Evolutionary conservation across 2,888 invertebrate genomes (phyloP), one percentile per base, ranked within the genome.

Genomic region (Tiliacea aurago): DNA sequence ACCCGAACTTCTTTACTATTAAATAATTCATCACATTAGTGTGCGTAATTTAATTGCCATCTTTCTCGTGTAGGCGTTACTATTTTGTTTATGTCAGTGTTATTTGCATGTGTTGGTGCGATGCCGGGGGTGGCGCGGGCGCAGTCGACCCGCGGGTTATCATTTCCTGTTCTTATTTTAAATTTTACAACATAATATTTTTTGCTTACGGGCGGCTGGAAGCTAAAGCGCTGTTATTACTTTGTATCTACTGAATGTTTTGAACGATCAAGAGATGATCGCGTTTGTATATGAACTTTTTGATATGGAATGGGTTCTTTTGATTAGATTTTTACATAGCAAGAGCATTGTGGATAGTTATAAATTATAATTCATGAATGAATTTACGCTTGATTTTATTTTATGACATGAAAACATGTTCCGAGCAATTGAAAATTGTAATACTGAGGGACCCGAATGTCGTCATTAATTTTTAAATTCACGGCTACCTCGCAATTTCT

Each of bases 91-190:
- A 81, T 76, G 72, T 77, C 80, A 77, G 81, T 84, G 81, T 80
- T 86, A 89, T 89, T 89, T 89, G 91, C 89, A 88, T 91, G 89
- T 89, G 89, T 87, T 81, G 73, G 88, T 83, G 88, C 71, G 85
- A 82, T 73, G 83, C 85, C 84, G 84, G 88, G 89, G 91, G 85
- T 91, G 91, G 92, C 89, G 91, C 91, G 86, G 90, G 90, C 91
- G 90, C 92, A 89, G 85, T 73, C 93, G 94, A 95, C 95, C 95
- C 93, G 92, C 93, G 95, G 95, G 95, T 96, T 96, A 96, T 96
- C 95, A 96, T 95, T 94, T 96, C 96, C 96, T 96, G 96, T 95
- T 93, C 95, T 93, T 90, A 93, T 94, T 95, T 96, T 95, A 93
- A 95, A 94, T 94, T 95, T 94, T 95, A 95, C 94, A 94, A 93